Percentiles rank a stretch among this genome's conserved stretches.
Evolutionary conservation across 2,888 invertebrate genomes (phyloP).

Genomic region (Alcis repandata): DNA sequence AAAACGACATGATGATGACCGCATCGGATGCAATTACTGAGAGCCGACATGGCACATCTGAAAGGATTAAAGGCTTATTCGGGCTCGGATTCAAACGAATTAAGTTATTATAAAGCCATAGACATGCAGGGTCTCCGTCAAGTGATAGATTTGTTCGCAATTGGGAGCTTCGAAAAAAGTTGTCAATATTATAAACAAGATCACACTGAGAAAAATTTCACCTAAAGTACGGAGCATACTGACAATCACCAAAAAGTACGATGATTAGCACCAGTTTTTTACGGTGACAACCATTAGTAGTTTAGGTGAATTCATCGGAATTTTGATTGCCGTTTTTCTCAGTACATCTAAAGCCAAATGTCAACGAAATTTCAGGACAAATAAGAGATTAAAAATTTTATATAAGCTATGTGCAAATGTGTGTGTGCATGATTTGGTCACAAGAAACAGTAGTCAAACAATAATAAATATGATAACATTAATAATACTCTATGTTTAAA

Average conservation of each 20-base stretch:
- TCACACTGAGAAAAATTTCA: too few species aligned
- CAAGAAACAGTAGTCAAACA: too few species aligned
- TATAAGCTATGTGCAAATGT: background rate
- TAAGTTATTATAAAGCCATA: conserved; percentile 12
- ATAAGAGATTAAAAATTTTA: background rate
- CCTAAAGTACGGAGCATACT: too few species aligned
- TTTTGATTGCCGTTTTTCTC: too few species aligned
- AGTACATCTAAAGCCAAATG: too few species aligned
- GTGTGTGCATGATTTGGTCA: too few species aligned
- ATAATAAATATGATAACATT: background rate
- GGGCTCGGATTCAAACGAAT: conserved; percentile 10
- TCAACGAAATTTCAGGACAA: too few species aligned
- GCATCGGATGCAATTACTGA: conserved; percentile 69
- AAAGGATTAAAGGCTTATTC: conserved; percentile 23
- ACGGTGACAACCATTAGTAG: too few species aligned
- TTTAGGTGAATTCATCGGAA: too few species aligned
- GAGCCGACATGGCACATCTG: conserved; percentile 53
- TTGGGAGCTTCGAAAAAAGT: background rate
- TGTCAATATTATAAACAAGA: too few species aligned
- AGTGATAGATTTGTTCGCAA: background rate
- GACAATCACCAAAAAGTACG: too few species aligned
- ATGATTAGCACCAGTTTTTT: too few species aligned
- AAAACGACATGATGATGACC: conserved; percentile 55
- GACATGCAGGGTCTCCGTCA: background rate
- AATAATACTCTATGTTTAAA: background rate